Conservation (phyloP, 2,888 invertebrate genomes). For the Coremacera marginata region DNA sequence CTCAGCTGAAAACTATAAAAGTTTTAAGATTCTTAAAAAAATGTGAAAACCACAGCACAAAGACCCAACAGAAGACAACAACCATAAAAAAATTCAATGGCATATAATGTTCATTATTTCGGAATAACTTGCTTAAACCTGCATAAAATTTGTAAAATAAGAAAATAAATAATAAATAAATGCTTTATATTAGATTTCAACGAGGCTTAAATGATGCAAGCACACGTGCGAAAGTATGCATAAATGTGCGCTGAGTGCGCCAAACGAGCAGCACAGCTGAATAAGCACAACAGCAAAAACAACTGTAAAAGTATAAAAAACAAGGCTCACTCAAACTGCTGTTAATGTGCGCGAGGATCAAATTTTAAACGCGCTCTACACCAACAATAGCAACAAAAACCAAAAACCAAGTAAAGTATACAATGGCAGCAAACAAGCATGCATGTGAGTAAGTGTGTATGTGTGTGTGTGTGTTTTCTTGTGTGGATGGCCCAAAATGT, state of each 20-base stretch:
- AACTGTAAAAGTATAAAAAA: neutral
- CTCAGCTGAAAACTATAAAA: no score
- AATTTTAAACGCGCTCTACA: neutral
- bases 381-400: neutral
- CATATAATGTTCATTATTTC: neutral
- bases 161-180: neutral
- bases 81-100: neutral
- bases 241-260: neutral
- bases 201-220: neutral
- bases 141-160: neutral
- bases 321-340: no score
- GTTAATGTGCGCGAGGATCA: neutral
- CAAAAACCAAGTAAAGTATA: neutral
- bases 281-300: neutral
- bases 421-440: neutral
- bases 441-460: no score
- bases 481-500: no score
- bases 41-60: neutral
- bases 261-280: no score
- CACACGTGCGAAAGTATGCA: slow-evolving; percentile 22
- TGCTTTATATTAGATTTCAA: slow-evolving; percentile 37
- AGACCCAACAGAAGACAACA: neutral
- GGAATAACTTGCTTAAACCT: neutral
- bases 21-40: no score
- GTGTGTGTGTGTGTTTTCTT: no score